phyloP scores from a whole-genome alignment of 2,797 vertebrate species.

The Chloroceryle amazona region DNA sequence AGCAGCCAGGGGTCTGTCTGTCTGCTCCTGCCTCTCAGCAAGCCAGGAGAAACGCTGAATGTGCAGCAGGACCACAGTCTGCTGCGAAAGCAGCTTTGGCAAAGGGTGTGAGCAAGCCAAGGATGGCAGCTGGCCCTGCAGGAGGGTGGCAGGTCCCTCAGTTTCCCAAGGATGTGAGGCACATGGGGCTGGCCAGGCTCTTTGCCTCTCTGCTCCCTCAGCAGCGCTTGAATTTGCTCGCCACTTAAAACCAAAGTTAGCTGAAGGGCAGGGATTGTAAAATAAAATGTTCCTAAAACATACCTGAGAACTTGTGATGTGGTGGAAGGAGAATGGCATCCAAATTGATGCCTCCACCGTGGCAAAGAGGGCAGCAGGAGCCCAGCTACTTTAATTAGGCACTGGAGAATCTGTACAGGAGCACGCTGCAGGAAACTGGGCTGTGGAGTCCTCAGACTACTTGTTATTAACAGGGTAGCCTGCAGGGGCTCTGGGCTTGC shows the following conservation, averaged over 20 bases:
- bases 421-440: background rate
- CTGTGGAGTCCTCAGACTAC: background rate
- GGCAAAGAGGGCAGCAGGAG: constrained; percentile 40
- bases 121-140: background rate
- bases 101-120: background rate
- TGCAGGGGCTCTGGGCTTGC: constrained; percentile 31
- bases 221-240: background rate
- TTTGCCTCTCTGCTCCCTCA: background rate
- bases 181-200: background rate
- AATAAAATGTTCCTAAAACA: constrained; percentile 19
- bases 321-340: constrained; percentile 5
- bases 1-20: background rate
- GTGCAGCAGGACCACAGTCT: background rate
- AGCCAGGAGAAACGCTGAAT: background rate
- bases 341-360: constrained; percentile 34
- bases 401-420: constrained; percentile 29
- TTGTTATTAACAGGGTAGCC: constrained; percentile 47
- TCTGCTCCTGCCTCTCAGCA: background rate
- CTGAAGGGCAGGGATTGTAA: constrained; percentile 26
- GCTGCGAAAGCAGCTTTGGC: background rate
- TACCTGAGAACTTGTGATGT: background rate
- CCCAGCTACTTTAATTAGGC: constrained; percentile 56
- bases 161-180: background rate
- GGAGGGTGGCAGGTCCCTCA: background rate
- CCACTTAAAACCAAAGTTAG: background rate